Evolutionary conservation across 2,113 vertebrate species (phyloP).

Genomic region (Neodontobutis hainanensis): DNA sequence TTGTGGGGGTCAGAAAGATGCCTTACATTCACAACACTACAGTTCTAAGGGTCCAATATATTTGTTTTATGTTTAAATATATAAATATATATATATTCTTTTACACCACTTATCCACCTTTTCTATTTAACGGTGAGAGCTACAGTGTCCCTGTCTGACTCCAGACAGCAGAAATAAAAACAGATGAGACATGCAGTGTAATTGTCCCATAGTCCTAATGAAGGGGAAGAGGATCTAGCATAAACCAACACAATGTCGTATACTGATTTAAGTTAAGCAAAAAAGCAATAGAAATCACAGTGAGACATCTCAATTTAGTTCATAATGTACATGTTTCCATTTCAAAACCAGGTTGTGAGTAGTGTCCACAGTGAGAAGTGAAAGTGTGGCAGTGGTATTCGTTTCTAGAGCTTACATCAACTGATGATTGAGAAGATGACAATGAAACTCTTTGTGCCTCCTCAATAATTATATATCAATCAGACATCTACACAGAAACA

Average conservation of each 20-base stretch:
- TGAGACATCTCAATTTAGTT: constrained; percentile 51
- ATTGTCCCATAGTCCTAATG: not conserved
- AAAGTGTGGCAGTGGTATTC: constrained; percentile 2
- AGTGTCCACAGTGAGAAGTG: constrained; percentile 1
- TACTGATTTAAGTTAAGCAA: not conserved
- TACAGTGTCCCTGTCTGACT: constrained; percentile 7
- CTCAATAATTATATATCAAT: not conserved
- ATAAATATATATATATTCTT: too few relatives aligned
- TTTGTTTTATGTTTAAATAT: too few relatives aligned
- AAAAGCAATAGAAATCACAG: constrained; percentile 48
- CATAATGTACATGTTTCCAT: constrained; percentile 17
- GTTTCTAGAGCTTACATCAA: too few relatives aligned
- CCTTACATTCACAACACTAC: too few relatives aligned
- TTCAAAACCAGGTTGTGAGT: constrained; percentile 1
- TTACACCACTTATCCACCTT: too few relatives aligned
- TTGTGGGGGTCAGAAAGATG: too few relatives aligned
- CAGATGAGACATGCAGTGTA: not conserved
- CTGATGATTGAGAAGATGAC: constrained; percentile 1
- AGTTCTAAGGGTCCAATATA: too few relatives aligned
- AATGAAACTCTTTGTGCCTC: not conserved
- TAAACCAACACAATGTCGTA: constrained; percentile 1
- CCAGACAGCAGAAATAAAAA: constrained; percentile 20
- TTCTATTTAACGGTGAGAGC: not conserved
- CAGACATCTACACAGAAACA: constrained; percentile 12
- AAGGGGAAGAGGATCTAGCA: constrained; percentile 19